phyloP scores from a whole-genome alignment of 30 jellyfish, hydroid and myxozoan genomes.

The Turritopsis dohrnii region DNA sequence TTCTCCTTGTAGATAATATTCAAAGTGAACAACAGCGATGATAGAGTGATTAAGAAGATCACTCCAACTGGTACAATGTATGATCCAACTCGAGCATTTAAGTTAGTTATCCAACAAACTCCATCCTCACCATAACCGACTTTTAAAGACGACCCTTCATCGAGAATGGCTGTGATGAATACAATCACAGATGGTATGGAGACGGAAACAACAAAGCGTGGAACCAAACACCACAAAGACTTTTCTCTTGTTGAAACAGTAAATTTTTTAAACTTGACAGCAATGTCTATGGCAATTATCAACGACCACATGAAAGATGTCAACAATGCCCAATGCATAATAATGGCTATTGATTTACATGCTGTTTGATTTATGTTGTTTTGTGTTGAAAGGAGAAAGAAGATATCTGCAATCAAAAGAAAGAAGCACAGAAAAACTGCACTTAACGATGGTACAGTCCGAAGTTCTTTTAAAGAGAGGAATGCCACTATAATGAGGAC shows the following conservation, averaged over 20 bases:
- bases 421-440: not conserved
- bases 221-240: not conserved
- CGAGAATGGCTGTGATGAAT: not conserved
- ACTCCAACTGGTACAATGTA: not conserved
- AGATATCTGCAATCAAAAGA: not conserved
- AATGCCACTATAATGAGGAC: not conserved
- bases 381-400: not conserved
- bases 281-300: slow-evolving; percentile 16
- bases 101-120: slow-evolving; percentile 11
- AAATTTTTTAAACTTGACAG: not conserved
- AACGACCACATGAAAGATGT: slow-evolving; percentile 10
- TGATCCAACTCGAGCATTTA: slow-evolving; percentile 2
- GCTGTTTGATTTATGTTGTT: not conserved
- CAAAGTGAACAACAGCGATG: not conserved
- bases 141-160: not conserved
- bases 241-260: not conserved
- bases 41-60: not conserved
- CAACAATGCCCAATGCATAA: slow-evolving; percentile 7
- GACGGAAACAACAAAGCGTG: not conserved
- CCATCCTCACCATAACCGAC: slow-evolving; percentile 9
- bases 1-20: not conserved
- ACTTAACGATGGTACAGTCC: slow-evolving; percentile 17
- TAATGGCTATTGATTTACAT: slow-evolving; percentile 6
- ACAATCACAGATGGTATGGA: not conserved
- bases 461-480: not conserved